These are phyloP conservation scores for Malurus melanocephalus DNA, from an alignment of 2,113 vertebrate species.

Conservation along the genomic window DNA sequence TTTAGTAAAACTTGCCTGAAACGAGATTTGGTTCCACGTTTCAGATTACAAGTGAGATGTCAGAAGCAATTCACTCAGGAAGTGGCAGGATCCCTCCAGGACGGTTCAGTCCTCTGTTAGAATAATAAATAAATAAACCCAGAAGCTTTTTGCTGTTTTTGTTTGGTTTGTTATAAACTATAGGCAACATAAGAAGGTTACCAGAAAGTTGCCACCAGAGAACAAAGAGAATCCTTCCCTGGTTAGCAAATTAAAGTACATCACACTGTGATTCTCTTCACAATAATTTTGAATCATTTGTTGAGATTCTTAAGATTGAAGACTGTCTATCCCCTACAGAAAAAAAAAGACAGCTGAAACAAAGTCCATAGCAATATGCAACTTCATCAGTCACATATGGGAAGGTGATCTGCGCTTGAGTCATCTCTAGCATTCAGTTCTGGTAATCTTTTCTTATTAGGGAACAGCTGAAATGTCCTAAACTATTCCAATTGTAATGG, in stretches of 20 bases:
- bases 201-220: constrained; percentile 8
- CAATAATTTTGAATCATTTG: constrained; percentile 24
- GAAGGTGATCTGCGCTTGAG: not conserved
- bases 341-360: not conserved
- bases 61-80: constrained; percentile 17
- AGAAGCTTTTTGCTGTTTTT: not conserved
- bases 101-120: not conserved
- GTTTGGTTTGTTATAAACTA: not conserved
- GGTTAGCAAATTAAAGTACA: constrained; percentile 14
- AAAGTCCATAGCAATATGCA: not conserved
- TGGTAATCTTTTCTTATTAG: not conserved
- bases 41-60: constrained; percentile 14
- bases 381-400: not conserved
- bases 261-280: constrained; percentile 25
- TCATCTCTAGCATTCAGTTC: not conserved
- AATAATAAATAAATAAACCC: constrained; percentile 24
- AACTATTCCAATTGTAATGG: not conserved
- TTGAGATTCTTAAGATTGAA: not conserved
- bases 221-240: constrained; percentile 7
- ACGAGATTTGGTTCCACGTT: not conserved
- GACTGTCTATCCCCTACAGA: not conserved
- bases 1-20: constrained; percentile 11
- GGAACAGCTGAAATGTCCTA: not conserved
- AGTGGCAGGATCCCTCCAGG: not conserved
- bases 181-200: not conserved